Percentiles rank a stretch among this genome's conserved stretches.
These are phyloP conservation scores for Noctuana brunneofusca DNA, from an alignment of 2,888 invertebrate genomes.

Conservation along the genomic window DNA sequence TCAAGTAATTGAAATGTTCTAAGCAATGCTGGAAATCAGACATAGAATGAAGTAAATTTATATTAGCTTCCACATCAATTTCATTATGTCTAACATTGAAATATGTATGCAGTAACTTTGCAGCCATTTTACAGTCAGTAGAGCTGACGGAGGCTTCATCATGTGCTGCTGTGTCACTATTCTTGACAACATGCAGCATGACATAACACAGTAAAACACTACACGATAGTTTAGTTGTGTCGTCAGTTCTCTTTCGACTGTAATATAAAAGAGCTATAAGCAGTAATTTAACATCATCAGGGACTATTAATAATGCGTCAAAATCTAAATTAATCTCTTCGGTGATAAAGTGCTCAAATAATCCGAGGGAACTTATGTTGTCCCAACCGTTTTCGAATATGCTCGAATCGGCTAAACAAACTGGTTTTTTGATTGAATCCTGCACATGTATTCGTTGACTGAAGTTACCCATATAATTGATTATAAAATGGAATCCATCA, in stretches of 20 bases:
- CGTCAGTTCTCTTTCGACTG: slow-evolving; percentile 40
- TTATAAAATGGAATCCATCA: slow-evolving; percentile 7
- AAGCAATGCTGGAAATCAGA: slow-evolving; percentile 51
- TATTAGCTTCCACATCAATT: neutral
- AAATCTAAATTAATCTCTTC: slow-evolving; percentile 36
- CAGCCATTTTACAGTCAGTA: slow-evolving; percentile 35
- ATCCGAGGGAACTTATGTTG: neutral
- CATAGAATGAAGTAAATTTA: slow-evolving; percentile 42
- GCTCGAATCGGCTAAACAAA: neutral
- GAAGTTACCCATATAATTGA: neutral
- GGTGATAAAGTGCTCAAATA: slow-evolving; percentile 22
- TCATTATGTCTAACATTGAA: slow-evolving; percentile 28
- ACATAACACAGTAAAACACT: slow-evolving; percentile 49
- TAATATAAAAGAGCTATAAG: slow-evolving; percentile 50
- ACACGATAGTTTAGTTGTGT: slow-evolving; percentile 42
- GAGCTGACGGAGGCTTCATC: neutral
- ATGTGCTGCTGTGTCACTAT: slow-evolving; percentile 36
- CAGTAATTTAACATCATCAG: slow-evolving; percentile 46
- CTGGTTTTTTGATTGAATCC: slow-evolving; percentile 4
- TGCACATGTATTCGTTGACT: neutral
- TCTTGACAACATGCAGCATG: slow-evolving; percentile 41
- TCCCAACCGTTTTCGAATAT: slow-evolving; percentile 18
- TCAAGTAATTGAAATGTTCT: slow-evolving; percentile 50
- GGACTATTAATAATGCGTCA: slow-evolving; percentile 38
- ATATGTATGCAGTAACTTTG: slow-evolving; percentile 38